Base-by-base conservation (phyloP, 2,113 vertebrate genomes). In the Dipodomys stephensi region DNA sequence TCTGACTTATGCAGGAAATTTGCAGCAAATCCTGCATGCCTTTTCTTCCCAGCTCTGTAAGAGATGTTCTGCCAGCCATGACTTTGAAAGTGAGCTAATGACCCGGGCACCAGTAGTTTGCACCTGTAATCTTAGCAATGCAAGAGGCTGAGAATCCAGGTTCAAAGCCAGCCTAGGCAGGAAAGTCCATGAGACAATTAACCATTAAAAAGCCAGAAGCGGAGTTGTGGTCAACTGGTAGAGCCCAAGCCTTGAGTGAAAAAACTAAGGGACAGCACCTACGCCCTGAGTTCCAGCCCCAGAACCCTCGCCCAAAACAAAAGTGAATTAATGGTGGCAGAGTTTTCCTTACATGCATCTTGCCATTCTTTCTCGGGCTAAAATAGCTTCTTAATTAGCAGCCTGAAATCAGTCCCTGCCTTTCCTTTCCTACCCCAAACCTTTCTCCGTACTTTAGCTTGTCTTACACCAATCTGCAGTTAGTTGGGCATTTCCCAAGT, bases 401-500 rank as follows among this genome's bases (percentile, higher is more conserved):
- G 15, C 27, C 62, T 60, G 23, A 74, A 19, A 27, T 9, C 8
- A 86, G 39, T 18, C 23, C 30, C 62, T 39, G 46, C 22, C 76
- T 3, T 82, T n/a, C 15, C 16, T 68, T 65, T 22, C 32, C 49
- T 22, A 49, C 30, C 28, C 57, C 32, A 57, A 77, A 44, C 32
- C 35, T 60, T 27, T 77, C 23, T 79, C 69, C 30, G 46, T 46
- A 6, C 67, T 64, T 60, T 25, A 9, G 0, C 2, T 18, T 30
- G 12, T 78, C 6, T 4, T 44, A 19, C 22, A 83, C 23, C 83
- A 32, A 23, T 35, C 49, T 73, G 8, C 10, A 60, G 18, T 18
- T 76, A 46, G 35, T 7, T 32, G 60, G 32, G 22, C 32, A 92
- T 82, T 84, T 80, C 93, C 83, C 28, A 83, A 88, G 71, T 62